Evolutionary conservation across 2,797 vertebrate genomes (phyloP).

Genomic region (Anguilla pacifica): DNA sequence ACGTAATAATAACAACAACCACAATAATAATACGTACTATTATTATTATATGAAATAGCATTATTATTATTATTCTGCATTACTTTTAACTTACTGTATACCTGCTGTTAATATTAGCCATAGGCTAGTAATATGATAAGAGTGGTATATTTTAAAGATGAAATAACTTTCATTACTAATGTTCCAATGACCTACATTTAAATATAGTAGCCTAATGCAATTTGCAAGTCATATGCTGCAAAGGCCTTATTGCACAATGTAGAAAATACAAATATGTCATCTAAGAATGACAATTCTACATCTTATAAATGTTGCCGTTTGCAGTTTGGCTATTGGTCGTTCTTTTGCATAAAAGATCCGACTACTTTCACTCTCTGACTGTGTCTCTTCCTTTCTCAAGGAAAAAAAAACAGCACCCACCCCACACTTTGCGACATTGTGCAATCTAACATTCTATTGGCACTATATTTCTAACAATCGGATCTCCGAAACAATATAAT

Average conservation of each 20-base stretch:
- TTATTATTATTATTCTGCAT: neutral
- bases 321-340: neutral
- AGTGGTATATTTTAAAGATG: neutral
- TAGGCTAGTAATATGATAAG: neutral
- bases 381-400: neutral
- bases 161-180: neutral
- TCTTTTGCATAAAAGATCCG: neutral
- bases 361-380: neutral
- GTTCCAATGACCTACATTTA: neutral
- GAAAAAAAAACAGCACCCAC: slow-evolving; percentile 3
- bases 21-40: neutral
- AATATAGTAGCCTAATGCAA: neutral
- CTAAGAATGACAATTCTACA: neutral
- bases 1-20: neutral
- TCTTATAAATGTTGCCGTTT: neutral
- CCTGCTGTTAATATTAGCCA: too few species aligned
- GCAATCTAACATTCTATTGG: slow-evolving; percentile 35
- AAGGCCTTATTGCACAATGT: neutral
- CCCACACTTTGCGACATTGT: slow-evolving; percentile 23
- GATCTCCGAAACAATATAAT: slow-evolving; percentile 64
- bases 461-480: slow-evolving; percentile 61
- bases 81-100: too few species aligned
- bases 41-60: neutral
- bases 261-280: neutral
- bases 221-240: neutral